These are phyloP conservation scores for Apis cerana DNA, from an alignment of 1,140 invertebrate species.

Conservation along the genomic window DNA sequence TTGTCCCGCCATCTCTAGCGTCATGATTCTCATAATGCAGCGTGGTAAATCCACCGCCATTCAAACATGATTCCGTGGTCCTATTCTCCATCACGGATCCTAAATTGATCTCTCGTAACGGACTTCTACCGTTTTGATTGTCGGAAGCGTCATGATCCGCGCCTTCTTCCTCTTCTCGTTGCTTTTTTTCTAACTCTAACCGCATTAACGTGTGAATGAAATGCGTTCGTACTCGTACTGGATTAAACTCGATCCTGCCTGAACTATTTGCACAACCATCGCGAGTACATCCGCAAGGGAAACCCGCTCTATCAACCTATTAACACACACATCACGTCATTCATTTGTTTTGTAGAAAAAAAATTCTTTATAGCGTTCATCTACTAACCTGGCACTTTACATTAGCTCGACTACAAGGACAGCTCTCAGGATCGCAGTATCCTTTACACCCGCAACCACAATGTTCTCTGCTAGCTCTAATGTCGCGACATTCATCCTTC, in stretches of 20 bases:
- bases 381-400: slow-evolving; percentile 94
- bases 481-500: slow-evolving; percentile 96
- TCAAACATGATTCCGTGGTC: slow-evolving; percentile 82
- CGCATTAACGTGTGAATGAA: slow-evolving; percentile 98
- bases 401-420: slow-evolving; percentile 95
- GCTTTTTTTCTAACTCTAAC: slow-evolving; percentile 93
- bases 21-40: slow-evolving; percentile 82
- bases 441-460: slow-evolving; percentile 98
- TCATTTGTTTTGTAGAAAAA: too few species aligned
- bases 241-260: slow-evolving; percentile 98
- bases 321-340: background rate
- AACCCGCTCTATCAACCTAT: slow-evolving; percentile 95
- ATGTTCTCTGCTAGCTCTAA: slow-evolving; percentile 94
- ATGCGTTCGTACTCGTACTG: slow-evolving; percentile 96
- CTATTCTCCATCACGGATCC: slow-evolving; percentile 81
- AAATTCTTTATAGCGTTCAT: background rate
- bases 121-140: slow-evolving; percentile 63
- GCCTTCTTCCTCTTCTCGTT: slow-evolving; percentile 77
- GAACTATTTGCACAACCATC: slow-evolving; percentile 96
- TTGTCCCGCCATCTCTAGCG: slow-evolving; percentile 55
- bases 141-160: slow-evolving; percentile 61
- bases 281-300: slow-evolving; percentile 97
- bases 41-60: slow-evolving; percentile 84
- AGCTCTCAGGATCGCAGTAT: slow-evolving; percentile 97
- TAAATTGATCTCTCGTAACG: slow-evolving; percentile 82